phyloP scores from a whole-genome alignment of 2,113 vertebrate genomes.

The Agelaius phoeniceus region DNA sequence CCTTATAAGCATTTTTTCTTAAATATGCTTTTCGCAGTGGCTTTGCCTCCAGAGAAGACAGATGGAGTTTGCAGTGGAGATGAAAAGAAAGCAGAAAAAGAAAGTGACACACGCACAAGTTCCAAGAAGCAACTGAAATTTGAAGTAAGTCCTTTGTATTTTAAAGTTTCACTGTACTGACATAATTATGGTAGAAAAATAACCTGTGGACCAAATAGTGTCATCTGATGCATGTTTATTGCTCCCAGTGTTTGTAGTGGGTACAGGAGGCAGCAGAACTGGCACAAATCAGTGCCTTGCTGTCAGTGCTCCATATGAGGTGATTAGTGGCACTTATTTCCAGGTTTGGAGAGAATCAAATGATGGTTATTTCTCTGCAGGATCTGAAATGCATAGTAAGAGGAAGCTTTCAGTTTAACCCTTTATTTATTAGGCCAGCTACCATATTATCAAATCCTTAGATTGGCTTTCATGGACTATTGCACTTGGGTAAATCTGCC shows the following conservation, averaged over 20 bases:
- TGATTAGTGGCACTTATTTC: background rate
- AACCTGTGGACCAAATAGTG: background rate
- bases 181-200: slow-evolving; percentile 31
- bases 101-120: slow-evolving; percentile 75
- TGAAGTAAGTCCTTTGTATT: slow-evolving; percentile 83
- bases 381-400: background rate
- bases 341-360: background rate
- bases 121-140: slow-evolving; percentile 95
- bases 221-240: background rate
- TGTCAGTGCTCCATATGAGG: background rate
- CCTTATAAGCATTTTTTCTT: slow-evolving; percentile 27
- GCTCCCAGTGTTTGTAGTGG: background rate
- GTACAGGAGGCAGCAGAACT: background rate
- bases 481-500: background rate
- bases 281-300: background rate
- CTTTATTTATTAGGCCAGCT: background rate
- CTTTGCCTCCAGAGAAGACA: slow-evolving; percentile 93
- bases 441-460: background rate
- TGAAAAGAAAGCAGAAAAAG: slow-evolving; percentile 89
- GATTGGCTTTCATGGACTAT: background rate
- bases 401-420: background rate
- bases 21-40: slow-evolving; percentile 79
- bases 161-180: background rate
- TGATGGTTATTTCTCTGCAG: background rate
- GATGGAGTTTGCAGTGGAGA: slow-evolving; percentile 83